Conservation (phyloP, 2,797 vertebrate species). For the Notolepis coatsorum region DNA sequence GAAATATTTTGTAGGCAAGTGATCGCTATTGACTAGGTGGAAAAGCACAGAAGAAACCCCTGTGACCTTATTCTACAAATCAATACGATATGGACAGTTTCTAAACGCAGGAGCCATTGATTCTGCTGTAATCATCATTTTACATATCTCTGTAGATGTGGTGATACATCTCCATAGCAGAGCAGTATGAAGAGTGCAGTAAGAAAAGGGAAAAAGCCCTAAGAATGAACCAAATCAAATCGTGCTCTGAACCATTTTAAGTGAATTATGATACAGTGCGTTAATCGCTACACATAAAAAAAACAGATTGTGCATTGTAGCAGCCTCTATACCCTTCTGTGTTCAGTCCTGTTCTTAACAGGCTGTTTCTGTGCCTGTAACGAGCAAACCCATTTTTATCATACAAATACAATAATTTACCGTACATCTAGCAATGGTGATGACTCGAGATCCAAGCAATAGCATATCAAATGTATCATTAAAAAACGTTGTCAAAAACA, state of each 20-base stretch:
- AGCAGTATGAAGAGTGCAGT: not conserved
- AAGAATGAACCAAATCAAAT: conserved; percentile 43
- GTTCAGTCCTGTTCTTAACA: too few species aligned
- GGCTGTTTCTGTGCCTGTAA: too few species aligned
- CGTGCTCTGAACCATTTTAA: conserved; percentile 46
- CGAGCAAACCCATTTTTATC: conserved; percentile 55
- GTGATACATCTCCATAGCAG: conserved; percentile 15
- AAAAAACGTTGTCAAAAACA: too few species aligned
- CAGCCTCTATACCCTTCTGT: not conserved
- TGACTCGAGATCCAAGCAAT: too few species aligned
- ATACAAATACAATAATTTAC: conserved; percentile 53
- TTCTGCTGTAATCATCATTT: too few species aligned
- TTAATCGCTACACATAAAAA: conserved; percentile 46
- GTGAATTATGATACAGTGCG: conserved; percentile 64
- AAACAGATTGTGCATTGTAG: too few species aligned
- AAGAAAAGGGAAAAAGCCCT: conserved; percentile 31
- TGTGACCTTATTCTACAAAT: not conserved
- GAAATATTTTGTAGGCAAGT: not conserved
- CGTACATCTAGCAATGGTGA: too few species aligned
- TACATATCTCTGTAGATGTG: not conserved
- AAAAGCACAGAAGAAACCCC: too few species aligned
- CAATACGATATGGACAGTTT: not conserved
- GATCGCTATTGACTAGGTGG: not conserved
- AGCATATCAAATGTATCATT: too few species aligned
- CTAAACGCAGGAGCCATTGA: too few species aligned